Evolutionary conservation across 64 coral and sea anemone species (phyloP), one percentile per base, ranked within the genome.

Genomic region (Dendronephthya gigantea): DNA sequence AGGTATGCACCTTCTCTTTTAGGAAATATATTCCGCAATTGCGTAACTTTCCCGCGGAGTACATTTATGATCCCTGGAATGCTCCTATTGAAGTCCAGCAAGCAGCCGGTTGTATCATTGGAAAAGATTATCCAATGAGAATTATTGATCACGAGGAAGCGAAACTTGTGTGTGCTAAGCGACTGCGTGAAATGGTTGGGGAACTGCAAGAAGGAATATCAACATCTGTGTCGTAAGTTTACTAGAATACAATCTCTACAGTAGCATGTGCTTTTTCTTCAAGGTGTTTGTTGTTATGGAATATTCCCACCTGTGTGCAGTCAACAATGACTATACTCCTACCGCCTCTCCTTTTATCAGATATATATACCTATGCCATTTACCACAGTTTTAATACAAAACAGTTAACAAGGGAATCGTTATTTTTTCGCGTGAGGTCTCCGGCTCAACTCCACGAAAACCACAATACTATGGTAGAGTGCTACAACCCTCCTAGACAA

Each of bases 11-110:
- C 14, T 86, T 72, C 39, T 28, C 33, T 89, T 75, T 14, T 58
- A 92, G 91, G 49, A 85, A 89, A 83, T 92, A 89, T 75, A 59
- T 92, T 13, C 91, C 91, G 22, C 87, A 89, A 45, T 79, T 92
- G 28, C 72, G 85, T 4, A 86, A 88, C 17, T 69, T 92, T 51
- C 91, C 91, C 0, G 82, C 84, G 29, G 89, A 92, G 72, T 92
- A 89, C 83, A 89, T 92, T 37, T 89, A 89, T 41, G 86, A 92
- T 37, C 91, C 91, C 6, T 92, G 91, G 91, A 82, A 82, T 5
- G 91, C 91, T 16, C 91, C 91, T 2, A 31, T 88, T 7, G 87
- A 82, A 39, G 82, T 92, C 0, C 91, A 92, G 48, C 82, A 87
- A 45, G 91, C 87, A 14, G 84, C 87, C 23, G 88, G 82, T 23